Evolutionary conservation across 1,140 invertebrate species (phyloP).

Genomic region (Aphaenogaster ashmeadi): DNA sequence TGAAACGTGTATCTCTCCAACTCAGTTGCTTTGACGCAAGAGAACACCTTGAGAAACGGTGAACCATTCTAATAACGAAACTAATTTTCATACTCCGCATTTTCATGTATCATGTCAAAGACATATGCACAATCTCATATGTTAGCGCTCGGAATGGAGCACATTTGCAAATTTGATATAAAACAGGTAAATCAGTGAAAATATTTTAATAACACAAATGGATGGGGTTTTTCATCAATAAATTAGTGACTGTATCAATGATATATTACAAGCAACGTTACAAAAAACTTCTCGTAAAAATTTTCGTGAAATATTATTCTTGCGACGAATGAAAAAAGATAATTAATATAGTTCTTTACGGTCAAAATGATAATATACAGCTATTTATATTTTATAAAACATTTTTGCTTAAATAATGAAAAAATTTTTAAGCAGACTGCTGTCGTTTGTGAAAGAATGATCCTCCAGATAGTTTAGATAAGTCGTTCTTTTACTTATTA

Average conservation of each 20-base stretch:
- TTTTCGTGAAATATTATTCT: neutral
- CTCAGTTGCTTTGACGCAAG: constrained; percentile 48
- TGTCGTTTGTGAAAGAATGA: neutral
- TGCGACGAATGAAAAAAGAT: neutral
- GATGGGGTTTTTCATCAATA: neutral
- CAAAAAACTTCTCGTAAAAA: neutral
- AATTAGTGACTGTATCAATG: neutral
- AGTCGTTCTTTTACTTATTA: constrained; percentile 16
- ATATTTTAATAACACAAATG: constrained; percentile 18
- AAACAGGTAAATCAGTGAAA: constrained; percentile 30
- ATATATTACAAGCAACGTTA: neutral
- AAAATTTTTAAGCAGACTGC: neutral
- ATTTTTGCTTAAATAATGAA: neutral
- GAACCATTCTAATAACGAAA: constrained; percentile 62
- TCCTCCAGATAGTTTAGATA: neutral
- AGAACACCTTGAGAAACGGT: constrained; percentile 61
- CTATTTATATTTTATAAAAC: neutral
- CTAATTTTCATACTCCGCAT: constrained; percentile 58
- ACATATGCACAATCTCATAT: constrained; percentile 2
- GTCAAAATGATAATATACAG: neutral
- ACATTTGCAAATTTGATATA: constrained; percentile 3
- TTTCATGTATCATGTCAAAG: constrained; percentile 52
- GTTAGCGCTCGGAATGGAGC: neutral
- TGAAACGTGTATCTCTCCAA: constrained; percentile 48
- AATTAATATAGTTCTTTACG: neutral